Percentiles rank a stretch among this genome's conserved stretches.
phyloP scores from a whole-genome alignment of 2,797 vertebrate species.

The Enteromius treurensis region DNA sequence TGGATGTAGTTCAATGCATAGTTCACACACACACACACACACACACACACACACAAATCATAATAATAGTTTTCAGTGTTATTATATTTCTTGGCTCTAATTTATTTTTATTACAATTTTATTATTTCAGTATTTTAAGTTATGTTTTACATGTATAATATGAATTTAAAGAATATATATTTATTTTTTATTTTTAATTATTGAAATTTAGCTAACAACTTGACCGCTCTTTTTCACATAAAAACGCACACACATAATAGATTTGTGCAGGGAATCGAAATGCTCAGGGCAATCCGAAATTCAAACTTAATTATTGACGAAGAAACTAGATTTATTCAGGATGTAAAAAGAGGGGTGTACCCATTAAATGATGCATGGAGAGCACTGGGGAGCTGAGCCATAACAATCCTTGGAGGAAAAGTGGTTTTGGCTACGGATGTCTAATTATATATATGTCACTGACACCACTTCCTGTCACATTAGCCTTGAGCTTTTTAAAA shows the following conservation, averaged over 20 bases:
- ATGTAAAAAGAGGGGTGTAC: constrained; percentile 11
- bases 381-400: constrained; percentile 6
- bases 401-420: constrained; percentile 24
- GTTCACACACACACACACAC: background rate
- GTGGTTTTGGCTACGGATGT: constrained; percentile 37
- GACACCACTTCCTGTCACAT: constrained; percentile 39
- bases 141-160: background rate
- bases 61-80: background rate
- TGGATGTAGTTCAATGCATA: background rate
- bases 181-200: background rate
- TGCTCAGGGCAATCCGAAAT: background rate
- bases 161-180: background rate
- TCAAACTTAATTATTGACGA: background rate
- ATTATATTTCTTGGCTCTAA: background rate
- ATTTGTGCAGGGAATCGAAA: background rate
- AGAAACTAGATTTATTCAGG: constrained; percentile 14
- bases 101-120: background rate
- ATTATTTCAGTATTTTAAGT: background rate
- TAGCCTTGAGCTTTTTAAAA: constrained; percentile 40
- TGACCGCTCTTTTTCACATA: background rate
- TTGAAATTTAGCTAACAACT: background rate
- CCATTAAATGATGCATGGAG: constrained; percentile 2
- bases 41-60: background rate
- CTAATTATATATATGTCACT: constrained; percentile 37
- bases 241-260: background rate